These are phyloP conservation scores for Chaetodon trifasciatus DNA, from an alignment of 2,797 vertebrate species.

Conservation along the genomic window DNA sequence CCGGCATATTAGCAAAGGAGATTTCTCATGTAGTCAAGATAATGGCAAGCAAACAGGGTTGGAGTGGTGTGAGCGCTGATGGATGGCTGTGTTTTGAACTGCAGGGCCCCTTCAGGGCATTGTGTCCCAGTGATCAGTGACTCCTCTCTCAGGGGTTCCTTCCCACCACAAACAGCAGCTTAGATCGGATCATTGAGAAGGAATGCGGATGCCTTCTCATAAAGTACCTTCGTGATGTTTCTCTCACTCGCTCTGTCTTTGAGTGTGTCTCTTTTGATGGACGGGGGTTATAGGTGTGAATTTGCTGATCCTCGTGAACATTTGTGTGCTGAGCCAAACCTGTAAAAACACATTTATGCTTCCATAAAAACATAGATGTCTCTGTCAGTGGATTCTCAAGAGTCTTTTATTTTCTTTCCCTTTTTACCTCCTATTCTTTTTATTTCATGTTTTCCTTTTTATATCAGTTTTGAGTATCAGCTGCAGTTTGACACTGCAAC, in stretches of 20 bases:
- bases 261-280: constrained; percentile 32
- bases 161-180: constrained; percentile 73
- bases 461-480: neutral
- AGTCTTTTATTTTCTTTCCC: neutral
- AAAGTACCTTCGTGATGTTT: constrained; percentile 51
- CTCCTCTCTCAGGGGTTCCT: constrained; percentile 63
- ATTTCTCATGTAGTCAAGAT: constrained; percentile 66
- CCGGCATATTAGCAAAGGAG: constrained; percentile 31
- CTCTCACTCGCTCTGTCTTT: constrained; percentile 27
- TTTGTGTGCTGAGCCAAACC: constrained; percentile 13
- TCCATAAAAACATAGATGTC: constrained; percentile 12
- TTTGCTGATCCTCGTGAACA: constrained; percentile 4
- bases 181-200: constrained; percentile 64
- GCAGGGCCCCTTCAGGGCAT: constrained; percentile 66
- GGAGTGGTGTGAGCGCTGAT: constrained; percentile 67
- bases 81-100: constrained; percentile 74
- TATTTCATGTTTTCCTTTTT: neutral
- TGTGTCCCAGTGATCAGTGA: constrained; percentile 76
- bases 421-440: neutral
- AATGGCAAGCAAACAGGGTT: constrained; percentile 63
- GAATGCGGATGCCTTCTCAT: constrained; percentile 66
- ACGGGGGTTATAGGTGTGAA: constrained; percentile 9
- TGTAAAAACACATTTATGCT: constrained; percentile 21
- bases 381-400: neutral
- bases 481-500: neutral